A percentile compares a stretch with the other conserved stretches of the same genome.
Evolutionary conservation across 1,140 invertebrate species (phyloP).

Genomic region (Drosophila tropicalis): DNA sequence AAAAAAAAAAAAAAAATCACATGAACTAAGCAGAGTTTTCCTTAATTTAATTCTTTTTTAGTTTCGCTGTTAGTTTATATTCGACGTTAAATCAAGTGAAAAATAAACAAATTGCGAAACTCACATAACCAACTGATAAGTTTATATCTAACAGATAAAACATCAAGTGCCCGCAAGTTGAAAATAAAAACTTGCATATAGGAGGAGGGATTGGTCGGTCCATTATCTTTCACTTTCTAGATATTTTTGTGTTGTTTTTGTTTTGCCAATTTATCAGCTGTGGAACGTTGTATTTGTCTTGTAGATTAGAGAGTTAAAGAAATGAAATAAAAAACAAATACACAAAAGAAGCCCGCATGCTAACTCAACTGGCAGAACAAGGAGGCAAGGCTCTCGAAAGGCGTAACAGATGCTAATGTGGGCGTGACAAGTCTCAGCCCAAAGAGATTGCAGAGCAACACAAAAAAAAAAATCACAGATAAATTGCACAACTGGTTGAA

Average conservation of each 20-base stretch:
- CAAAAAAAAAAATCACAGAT: conserved; percentile 36
- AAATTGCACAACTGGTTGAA: conserved; percentile 50
- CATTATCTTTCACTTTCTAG: conserved; percentile 46
- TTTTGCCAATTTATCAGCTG: conserved; percentile 60
- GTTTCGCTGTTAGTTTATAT: background rate
- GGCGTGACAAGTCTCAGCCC: conserved; percentile 15
- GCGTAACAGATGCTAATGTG: conserved; percentile 3
- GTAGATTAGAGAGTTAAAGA: conserved; percentile 53
- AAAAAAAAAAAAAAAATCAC: conserved; percentile 28
- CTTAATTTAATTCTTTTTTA: background rate
- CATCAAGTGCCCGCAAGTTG: conserved; percentile 52
- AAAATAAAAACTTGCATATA: background rate
- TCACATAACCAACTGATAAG: conserved; percentile 57
- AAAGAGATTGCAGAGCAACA: conserved; percentile 5
- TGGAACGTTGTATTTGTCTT: conserved; percentile 62
- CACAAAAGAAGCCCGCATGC: conserved; percentile 24
- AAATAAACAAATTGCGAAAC: conserved; percentile 62
- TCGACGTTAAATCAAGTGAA: too few relatives aligned
- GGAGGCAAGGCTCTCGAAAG: background rate
- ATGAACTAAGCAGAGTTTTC: conserved; percentile 16
- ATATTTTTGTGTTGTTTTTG: conserved; percentile 13
- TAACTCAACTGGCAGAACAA: conserved; percentile 24
- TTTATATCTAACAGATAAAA: conserved; percentile 64
- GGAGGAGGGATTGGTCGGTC: background rate
- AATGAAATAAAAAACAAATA: background rate